These are phyloP conservation scores for Phycodurus eques DNA, from an alignment of 2,113 vertebrate species.

Conservation along the genomic window DNA sequence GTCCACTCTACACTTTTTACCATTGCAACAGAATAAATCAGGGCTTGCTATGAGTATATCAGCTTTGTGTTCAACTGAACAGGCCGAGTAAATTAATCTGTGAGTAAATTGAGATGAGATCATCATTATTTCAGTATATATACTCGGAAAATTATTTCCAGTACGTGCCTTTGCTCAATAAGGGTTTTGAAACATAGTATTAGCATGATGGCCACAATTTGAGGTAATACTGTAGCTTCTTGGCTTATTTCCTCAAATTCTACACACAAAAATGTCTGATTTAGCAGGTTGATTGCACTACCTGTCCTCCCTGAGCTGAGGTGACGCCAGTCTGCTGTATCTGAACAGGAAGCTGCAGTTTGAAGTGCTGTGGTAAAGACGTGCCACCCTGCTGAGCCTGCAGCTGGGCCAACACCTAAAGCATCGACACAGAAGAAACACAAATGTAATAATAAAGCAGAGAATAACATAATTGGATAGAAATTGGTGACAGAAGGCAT, in stretches of 20 bases:
- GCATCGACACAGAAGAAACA: slow-evolving; percentile 4
- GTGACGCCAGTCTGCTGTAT: slow-evolving; percentile 77
- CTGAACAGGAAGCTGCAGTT: slow-evolving; percentile 85
- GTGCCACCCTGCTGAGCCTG: slow-evolving; percentile 82
- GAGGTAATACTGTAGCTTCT: too few relatives aligned
- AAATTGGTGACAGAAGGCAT: background rate
- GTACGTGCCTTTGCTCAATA: too few relatives aligned
- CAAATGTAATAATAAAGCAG: slow-evolving; percentile 4
- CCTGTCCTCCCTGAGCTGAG: slow-evolving; percentile 68
- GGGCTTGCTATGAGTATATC: too few relatives aligned
- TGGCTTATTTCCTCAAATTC: background rate
- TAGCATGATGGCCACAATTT: too few relatives aligned
- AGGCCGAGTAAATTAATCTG: too few relatives aligned
- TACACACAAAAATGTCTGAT: background rate
- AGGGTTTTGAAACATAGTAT: too few relatives aligned
- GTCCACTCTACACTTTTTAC: too few relatives aligned
- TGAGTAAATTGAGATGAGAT: too few relatives aligned
- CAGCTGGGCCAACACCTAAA: slow-evolving; percentile 79
- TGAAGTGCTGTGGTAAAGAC: slow-evolving; percentile 82
- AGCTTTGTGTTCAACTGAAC: too few relatives aligned
- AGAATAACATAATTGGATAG: background rate
- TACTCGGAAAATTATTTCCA: too few relatives aligned
- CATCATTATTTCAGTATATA: too few relatives aligned
- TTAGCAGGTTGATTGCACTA: slow-evolving; percentile 13
- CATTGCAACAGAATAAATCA: too few relatives aligned